A percentile compares a stretch with the other conserved stretches of the same genome.
These are phyloP conservation scores for Hemibagrus guttatus DNA, from an alignment of 2,797 vertebrate species.

Conservation along the genomic window DNA sequence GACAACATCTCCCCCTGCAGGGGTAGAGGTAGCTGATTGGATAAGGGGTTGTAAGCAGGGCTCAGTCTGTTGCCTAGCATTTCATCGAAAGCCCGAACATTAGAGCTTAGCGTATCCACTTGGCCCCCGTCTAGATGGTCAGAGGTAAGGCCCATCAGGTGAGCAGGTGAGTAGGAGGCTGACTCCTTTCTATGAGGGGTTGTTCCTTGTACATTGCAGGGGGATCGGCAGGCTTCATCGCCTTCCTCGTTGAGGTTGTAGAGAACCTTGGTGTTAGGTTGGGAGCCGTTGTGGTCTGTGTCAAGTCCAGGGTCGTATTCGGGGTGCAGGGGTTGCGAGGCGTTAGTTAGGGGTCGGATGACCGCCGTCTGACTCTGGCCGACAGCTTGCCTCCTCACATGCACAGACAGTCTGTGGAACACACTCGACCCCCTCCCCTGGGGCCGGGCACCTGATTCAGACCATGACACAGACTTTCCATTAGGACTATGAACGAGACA, in stretches of 20 bases:
- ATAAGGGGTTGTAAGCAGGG: conserved; percentile 69
- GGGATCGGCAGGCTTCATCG: conserved; percentile 66
- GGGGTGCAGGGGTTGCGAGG: conserved; percentile 74
- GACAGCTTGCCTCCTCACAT: conserved; percentile 97
- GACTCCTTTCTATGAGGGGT: conserved; percentile 76
- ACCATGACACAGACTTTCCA: conserved; percentile 99
- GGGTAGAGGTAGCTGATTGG: conserved; percentile 72
- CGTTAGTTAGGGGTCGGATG: conserved; percentile 99
- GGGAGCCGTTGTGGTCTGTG: conserved; percentile 83
- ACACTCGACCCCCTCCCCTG: conserved; percentile 92
- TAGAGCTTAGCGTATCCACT: conserved; percentile 80
- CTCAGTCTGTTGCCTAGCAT: conserved; percentile 65
- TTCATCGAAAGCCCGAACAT: conserved; percentile 73
- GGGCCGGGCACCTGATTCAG: conserved; percentile 99
- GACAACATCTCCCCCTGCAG: conserved; percentile 71
- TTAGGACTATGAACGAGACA: conserved; percentile 99
- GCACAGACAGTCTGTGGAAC: conserved; percentile 99
- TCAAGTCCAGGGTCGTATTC: conserved; percentile 82
- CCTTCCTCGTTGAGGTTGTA: conserved; percentile 87
- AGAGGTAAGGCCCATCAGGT: conserved; percentile 69
- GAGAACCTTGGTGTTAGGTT: conserved; percentile 86
- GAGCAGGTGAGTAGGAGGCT: conserved; percentile 76
- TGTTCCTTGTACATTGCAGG: conserved; percentile 74
- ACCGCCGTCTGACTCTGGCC: conserved; percentile 98
- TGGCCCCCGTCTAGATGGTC: conserved; percentile 80